phyloP scores from a whole-genome alignment of 2,797 vertebrate species.

The Loriculus beryllinus region DNA sequence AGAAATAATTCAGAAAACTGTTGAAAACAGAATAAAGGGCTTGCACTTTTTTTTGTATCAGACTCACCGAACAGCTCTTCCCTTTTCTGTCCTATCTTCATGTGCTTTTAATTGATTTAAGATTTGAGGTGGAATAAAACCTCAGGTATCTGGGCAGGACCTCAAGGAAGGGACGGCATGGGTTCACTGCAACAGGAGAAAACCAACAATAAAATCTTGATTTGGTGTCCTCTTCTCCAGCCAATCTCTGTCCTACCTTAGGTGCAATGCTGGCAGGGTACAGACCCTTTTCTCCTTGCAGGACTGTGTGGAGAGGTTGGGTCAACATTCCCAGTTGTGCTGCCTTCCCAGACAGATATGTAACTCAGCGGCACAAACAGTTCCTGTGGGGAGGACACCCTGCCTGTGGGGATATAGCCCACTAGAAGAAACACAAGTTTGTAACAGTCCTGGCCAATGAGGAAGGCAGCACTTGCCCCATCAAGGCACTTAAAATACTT shows the following conservation, averaged over 20 bases:
- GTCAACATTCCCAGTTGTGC: not conserved
- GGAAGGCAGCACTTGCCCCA: not conserved
- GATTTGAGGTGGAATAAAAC: not conserved
- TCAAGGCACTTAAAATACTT: not conserved
- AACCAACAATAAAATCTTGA: not conserved
- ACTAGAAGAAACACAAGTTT: not conserved
- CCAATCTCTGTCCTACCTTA: accelerated
- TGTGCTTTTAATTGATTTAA: not conserved
- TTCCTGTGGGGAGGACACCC: not conserved
- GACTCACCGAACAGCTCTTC: not conserved
- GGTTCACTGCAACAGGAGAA: not conserved
- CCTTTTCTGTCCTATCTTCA: not conserved
- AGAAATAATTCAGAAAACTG: not conserved
- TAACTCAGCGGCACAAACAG: not conserved
- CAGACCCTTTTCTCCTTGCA: not conserved
- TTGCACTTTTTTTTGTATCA: not conserved
- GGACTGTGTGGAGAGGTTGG: not conserved
- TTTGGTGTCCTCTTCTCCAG: not conserved
- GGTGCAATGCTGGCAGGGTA: not conserved
- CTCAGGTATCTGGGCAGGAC: not conserved
- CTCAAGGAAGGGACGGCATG: not conserved
- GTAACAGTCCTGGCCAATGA: accelerated
- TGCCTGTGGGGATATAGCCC: not conserved
- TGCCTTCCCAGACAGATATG: not conserved
- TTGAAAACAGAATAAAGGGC: not conserved